These are phyloP conservation scores for Falco rusticolus DNA, from an alignment of 2,797 vertebrate species.

Conservation along the genomic window DNA sequence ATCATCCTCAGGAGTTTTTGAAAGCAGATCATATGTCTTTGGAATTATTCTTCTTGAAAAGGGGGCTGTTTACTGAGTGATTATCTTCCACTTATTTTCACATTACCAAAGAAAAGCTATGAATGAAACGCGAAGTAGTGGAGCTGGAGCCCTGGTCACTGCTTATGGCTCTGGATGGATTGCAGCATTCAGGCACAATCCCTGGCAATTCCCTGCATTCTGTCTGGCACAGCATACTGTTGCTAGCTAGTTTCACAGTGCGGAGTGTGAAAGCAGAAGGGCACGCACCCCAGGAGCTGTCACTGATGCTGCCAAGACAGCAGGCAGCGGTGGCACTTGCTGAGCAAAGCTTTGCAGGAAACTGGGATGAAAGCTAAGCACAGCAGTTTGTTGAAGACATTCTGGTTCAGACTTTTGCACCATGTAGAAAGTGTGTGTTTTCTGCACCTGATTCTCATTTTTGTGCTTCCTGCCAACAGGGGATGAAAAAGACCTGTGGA, in stretches of 20 bases:
- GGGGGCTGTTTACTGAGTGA: not conserved
- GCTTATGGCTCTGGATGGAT: not conserved
- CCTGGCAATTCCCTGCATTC: not conserved
- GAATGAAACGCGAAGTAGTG: not conserved
- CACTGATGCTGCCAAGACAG: slow-evolving; percentile 15
- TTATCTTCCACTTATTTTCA: not conserved
- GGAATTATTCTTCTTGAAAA: not conserved
- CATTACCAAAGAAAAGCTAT: not conserved
- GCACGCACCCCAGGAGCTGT: not conserved
- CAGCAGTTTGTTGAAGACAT: not conserved
- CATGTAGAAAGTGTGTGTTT: not conserved
- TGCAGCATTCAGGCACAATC: not conserved
- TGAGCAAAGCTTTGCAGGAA: not conserved
- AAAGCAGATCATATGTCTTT: not conserved
- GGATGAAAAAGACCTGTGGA: not conserved
- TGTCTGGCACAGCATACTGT: not conserved
- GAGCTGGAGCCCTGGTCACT: not conserved
- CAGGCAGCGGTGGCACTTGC: not conserved
- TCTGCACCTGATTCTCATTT: not conserved
- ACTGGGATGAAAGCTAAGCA: not conserved
- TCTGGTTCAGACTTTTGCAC: not conserved
- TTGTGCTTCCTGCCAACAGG: not conserved
- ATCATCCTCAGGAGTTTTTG: not conserved
- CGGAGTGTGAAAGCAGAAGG: not conserved
- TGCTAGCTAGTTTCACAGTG: not conserved